These are phyloP conservation scores for Stichopus horrens DNA, from an alignment of 53 echinoderm and acorn worm genomes.

Conservation along the genomic window DNA sequence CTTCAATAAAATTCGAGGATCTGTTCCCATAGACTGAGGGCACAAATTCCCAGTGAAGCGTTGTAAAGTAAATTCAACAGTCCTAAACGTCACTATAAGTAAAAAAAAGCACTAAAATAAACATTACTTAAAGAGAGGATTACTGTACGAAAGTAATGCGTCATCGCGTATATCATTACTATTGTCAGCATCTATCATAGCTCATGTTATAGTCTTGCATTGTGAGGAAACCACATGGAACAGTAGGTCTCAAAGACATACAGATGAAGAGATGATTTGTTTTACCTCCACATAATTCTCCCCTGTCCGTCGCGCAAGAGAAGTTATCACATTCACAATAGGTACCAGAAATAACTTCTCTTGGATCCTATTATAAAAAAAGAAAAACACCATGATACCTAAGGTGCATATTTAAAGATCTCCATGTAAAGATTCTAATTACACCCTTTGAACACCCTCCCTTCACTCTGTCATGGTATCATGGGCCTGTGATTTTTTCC, in stretches of 20 bases:
- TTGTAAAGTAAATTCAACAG: too few relatives aligned
- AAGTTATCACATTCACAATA: constrained; percentile 80
- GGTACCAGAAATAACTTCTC: constrained; percentile 61
- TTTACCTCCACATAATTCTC: constrained; percentile 70
- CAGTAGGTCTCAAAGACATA: not conserved
- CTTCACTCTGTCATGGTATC: not conserved
- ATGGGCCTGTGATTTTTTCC: not conserved
- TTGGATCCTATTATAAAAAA: constrained; percentile 37
- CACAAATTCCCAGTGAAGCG: too few relatives aligned
- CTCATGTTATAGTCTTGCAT: too few relatives aligned
- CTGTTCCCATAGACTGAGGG: too few relatives aligned
- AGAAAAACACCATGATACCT: not conserved
- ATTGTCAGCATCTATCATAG: not conserved
- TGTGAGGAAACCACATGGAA: too few relatives aligned
- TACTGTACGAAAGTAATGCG: too few relatives aligned
- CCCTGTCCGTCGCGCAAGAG: constrained; percentile 63
- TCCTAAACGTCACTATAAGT: too few relatives aligned
- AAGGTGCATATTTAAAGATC: not conserved
- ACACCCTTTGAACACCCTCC: not conserved
- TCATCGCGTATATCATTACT: not conserved
- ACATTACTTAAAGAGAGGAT: not conserved
- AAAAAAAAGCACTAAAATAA: not conserved
- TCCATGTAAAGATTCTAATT: not conserved
- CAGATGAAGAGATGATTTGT: not conserved
- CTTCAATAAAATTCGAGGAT: not conserved